Evolutionary conservation across 2,113 vertebrate genomes (phyloP).

Genomic region (Rhadina sibilatrix): DNA sequence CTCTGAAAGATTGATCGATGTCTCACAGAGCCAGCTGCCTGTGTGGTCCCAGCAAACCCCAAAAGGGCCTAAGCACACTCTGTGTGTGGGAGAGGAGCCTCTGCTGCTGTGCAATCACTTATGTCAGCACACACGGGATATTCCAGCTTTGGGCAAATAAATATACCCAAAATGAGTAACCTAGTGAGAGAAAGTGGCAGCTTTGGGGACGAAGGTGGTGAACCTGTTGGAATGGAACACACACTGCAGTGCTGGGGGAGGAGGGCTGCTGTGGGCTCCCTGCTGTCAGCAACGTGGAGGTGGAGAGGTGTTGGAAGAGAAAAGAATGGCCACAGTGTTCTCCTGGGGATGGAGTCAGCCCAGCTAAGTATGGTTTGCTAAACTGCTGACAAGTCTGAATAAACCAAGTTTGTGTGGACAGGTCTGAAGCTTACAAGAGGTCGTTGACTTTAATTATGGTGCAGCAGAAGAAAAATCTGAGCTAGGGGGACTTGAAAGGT

Average conservation of each 20-base stretch:
- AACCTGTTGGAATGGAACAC: neutral
- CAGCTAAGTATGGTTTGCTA: neutral
- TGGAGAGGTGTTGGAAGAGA: neutral
- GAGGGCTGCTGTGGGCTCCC: neutral
- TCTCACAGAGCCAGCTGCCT: slow-evolving; percentile 33
- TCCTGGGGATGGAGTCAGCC: neutral
- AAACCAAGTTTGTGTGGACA: neutral
- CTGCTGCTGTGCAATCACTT: neutral
- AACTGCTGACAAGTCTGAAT: slow-evolving; percentile 13
- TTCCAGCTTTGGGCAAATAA: neutral
- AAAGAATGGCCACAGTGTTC: neutral
- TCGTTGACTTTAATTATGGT: neutral
- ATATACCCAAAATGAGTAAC: neutral
- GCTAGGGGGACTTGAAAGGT: neutral
- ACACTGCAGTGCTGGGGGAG: neutral
- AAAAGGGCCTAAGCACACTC: neutral
- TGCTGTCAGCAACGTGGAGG: neutral
- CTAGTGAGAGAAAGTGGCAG: neutral
- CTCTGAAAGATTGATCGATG: neutral
- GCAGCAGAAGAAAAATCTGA: neutral
- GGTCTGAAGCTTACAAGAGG: neutral
- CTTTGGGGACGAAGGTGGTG: neutral
- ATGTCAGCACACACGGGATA: neutral
- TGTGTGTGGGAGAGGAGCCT: slow-evolving; percentile 23
- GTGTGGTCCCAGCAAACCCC: slow-evolving; percentile 60